Percentiles rank a stretch among this genome's conserved stretches.
phyloP scores from a whole-genome alignment of 1,140 invertebrate genomes.

The Antheraea pernyi region DNA sequence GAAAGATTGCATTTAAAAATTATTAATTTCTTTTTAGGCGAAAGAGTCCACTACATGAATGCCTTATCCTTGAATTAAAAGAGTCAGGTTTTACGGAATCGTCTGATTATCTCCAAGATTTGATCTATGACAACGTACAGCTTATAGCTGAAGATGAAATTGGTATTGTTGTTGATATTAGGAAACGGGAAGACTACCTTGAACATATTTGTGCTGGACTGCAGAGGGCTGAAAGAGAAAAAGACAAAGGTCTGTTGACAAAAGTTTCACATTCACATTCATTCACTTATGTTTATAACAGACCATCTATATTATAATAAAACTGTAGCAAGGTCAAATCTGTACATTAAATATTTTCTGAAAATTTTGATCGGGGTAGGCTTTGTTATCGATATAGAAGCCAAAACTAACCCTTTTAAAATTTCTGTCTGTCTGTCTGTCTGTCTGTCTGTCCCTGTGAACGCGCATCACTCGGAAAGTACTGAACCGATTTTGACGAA shows the following conservation, averaged over 20 bases:
- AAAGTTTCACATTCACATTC: too few species aligned
- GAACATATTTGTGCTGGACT: slow-evolving; percentile 67
- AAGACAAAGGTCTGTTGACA: slow-evolving; percentile 47
- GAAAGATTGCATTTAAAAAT: too few species aligned
- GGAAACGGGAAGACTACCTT: slow-evolving; percentile 64
- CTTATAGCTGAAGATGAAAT: slow-evolving; percentile 67
- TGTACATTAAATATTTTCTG: too few species aligned
- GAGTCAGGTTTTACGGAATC: slow-evolving; percentile 74
- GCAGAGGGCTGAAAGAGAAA: slow-evolving; percentile 63
- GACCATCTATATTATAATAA: too few species aligned
- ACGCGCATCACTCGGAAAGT: too few species aligned
- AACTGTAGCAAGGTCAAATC: too few species aligned
- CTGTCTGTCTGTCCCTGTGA: too few species aligned
- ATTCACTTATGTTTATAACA: neutral
- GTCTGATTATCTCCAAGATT: slow-evolving; percentile 69
- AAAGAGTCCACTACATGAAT: slow-evolving; percentile 75
- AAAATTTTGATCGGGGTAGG: too few species aligned
- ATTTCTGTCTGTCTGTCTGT: too few species aligned
- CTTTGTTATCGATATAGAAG: too few species aligned
- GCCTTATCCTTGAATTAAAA: slow-evolving; percentile 75
- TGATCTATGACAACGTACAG: slow-evolving; percentile 79
- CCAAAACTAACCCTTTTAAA: too few species aligned
- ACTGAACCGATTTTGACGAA: too few species aligned
- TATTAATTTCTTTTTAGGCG: slow-evolving; percentile 50
- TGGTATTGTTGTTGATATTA: slow-evolving; percentile 69